Evolutionary conservation across 1,140 invertebrate genomes (phyloP), one percentile per base, ranked within the genome.

Genomic region (Drosophila truncata): DNA sequence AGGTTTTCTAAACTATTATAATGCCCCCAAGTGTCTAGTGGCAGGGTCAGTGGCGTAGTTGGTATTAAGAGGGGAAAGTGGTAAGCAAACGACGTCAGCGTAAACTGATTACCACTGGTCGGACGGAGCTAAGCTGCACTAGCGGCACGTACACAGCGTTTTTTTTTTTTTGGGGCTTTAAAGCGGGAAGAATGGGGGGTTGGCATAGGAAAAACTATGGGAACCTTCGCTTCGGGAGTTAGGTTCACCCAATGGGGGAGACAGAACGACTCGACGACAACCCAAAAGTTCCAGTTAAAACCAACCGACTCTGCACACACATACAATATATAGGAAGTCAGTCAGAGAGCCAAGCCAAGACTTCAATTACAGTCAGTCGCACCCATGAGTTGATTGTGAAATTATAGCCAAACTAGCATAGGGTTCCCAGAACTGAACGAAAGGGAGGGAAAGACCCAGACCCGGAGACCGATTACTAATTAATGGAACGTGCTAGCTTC

Each of bases 1-100:
- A 11, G n/a, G 3, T 41, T 9, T 39, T n/a, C 3, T 10, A 42
- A 23, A 6, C 42, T 49, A 49, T 25, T 66, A 14, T 20, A 27
- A 23, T 54, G 14, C 20, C 61, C 62, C 14, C 23, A 8, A 50
- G 27, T 67, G 44, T 57, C 46, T 72, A 35, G 31, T 33, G 54
- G 39, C 31, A 33, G 63, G 39, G 55, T 58, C 50, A 66, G 46
- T 39, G 60, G 61, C 72, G 31, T 47, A 47, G 14, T 27, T 31
- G 39, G 52, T 20, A 18, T 16, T 13, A 5, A 18, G 29, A 14
- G 44, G 33, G 62, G 55, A 57, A 41, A 84, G 78, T 83, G 67
- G 74, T 67, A 70, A 62, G 54, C 59, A 58, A 82, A 90, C 84
- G 61, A 81, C 84, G 84, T 88, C 84, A 88, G 84, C 84, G 84